Evolutionary conservation across 1,140 invertebrate species (phyloP).

Genomic region (Lerema accius): DNA sequence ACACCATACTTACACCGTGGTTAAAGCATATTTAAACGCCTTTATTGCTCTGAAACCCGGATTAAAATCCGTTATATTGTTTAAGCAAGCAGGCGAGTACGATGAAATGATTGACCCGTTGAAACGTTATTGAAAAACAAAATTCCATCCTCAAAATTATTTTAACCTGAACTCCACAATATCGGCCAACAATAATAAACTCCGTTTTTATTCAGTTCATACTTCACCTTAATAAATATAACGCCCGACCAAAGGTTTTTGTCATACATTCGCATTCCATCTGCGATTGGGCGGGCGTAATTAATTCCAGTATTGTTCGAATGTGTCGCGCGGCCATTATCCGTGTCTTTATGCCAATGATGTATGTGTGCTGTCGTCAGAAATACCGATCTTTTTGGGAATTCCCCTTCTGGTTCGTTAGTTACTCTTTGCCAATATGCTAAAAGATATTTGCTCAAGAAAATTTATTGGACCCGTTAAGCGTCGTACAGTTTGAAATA

Average conservation of each 20-base stretch:
- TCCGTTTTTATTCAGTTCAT: conserved; percentile 21
- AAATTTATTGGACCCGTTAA: background rate
- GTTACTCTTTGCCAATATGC: conserved; percentile 2
- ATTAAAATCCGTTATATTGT: too few relatives aligned
- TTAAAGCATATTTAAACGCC: too few relatives aligned
- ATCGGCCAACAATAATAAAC: background rate
- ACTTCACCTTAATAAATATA: conserved; percentile 26
- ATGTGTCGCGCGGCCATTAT: conserved; percentile 26
- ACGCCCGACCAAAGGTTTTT: conserved; percentile 25
- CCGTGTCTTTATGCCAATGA: conserved; percentile 27
- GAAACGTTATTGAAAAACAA: too few relatives aligned
- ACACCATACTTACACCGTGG: too few relatives aligned
- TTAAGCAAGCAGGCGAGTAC: too few relatives aligned
- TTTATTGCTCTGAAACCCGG: too few relatives aligned
- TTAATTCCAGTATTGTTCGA: conserved; percentile 33
- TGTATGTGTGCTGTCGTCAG: conserved; percentile 25
- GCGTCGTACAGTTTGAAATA: too few relatives aligned
- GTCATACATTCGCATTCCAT: conserved; percentile 32
- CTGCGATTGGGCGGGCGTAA: conserved; percentile 32
- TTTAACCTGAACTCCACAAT: background rate
- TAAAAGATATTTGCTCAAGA: conserved; percentile 1
- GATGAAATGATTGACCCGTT: too few relatives aligned
- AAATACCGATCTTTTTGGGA: conserved; percentile 14
- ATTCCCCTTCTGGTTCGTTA: conserved; percentile 11
- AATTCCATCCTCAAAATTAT: too few relatives aligned